A percentile compares a stretch with the other conserved stretches of the same genome.
phyloP scores from a whole-genome alignment of 1,140 invertebrate species.

The Zaprionus taronus region DNA sequence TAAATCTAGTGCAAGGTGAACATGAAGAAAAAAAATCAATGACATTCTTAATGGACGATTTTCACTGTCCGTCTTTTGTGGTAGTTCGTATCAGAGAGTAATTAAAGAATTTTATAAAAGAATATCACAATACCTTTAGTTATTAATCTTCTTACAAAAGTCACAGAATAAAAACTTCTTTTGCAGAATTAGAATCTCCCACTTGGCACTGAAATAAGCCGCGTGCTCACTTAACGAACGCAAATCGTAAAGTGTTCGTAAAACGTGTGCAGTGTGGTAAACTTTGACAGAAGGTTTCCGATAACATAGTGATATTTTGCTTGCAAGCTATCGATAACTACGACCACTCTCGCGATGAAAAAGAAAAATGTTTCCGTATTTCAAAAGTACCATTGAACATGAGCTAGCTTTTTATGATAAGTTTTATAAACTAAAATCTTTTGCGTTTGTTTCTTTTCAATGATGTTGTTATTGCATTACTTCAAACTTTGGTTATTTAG shows the following conservation, averaged over 20 bases:
- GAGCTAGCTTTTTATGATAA: background rate
- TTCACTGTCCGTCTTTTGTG: slow-evolving; percentile 45
- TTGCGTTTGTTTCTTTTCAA: too few species aligned
- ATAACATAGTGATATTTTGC: background rate
- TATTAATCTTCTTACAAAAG: slow-evolving; percentile 84
- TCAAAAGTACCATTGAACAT: background rate
- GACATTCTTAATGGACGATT: slow-evolving; percentile 43
- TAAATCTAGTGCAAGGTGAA: slow-evolving; percentile 78
- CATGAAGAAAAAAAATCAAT: slow-evolving; percentile 75
- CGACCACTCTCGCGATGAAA: background rate
- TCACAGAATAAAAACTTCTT: slow-evolving; percentile 84
- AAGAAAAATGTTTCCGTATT: background rate
- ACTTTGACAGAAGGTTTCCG: background rate
- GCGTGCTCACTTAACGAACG: slow-evolving; percentile 82
- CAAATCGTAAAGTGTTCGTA: slow-evolving; percentile 71
- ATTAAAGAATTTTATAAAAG: slow-evolving; percentile 43
- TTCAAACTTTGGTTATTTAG: background rate
- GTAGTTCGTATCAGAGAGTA: slow-evolving; percentile 16
- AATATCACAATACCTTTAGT: slow-evolving; percentile 80
- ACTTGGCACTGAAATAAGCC: slow-evolving; percentile 76
- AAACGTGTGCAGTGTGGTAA: slow-evolving; percentile 34
- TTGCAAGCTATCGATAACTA: slow-evolving; percentile 8
- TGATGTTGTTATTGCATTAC: background rate
- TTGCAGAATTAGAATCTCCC: slow-evolving; percentile 79
- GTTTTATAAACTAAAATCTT: background rate